phyloP scores from a whole-genome alignment of 2,888 invertebrate genomes.

The Drosophila differens region DNA sequence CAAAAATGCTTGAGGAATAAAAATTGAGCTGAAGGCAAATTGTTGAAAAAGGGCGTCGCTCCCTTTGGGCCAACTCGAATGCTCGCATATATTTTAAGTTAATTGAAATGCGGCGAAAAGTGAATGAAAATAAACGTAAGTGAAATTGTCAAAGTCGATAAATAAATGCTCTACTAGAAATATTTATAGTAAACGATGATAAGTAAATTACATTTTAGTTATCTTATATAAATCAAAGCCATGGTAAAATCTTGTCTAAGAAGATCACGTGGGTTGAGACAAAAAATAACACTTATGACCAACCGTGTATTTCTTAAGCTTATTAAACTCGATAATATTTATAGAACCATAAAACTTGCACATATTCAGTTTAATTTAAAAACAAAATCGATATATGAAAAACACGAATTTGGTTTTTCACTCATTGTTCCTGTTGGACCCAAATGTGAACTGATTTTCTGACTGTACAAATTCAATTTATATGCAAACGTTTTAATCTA shows the following conservation, averaged over 20 bases:
- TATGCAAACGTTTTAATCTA: not conserved
- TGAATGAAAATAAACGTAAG: slow-evolving; percentile 3
- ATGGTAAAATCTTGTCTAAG: not conserved
- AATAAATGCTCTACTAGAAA: not conserved
- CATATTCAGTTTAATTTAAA: not conserved
- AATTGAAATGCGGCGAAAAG: slow-evolving; percentile 64
- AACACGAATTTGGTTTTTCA: not conserved
- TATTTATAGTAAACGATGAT: no score
- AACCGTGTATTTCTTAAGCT: not conserved
- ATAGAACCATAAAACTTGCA: not conserved
- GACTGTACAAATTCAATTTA: not conserved
- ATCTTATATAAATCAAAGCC: not conserved
- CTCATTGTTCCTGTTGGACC: not conserved
- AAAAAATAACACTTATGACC: not conserved
- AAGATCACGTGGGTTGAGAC: not conserved
- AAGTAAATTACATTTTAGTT: not conserved
- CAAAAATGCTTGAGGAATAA: slow-evolving; percentile 23
- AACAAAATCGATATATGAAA: no score
- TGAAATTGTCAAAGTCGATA: not conserved
- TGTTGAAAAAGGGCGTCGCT: slow-evolving; percentile 42
- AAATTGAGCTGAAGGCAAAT: slow-evolving; percentile 47
- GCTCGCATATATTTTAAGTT: slow-evolving; percentile 68
- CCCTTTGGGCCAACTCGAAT: slow-evolving; percentile 29
- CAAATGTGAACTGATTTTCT: not conserved
- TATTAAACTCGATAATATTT: not conserved